Evolutionary conservation across 2,888 invertebrate genomes (phyloP).

Genomic region (Polylopha cassiicola): DNA sequence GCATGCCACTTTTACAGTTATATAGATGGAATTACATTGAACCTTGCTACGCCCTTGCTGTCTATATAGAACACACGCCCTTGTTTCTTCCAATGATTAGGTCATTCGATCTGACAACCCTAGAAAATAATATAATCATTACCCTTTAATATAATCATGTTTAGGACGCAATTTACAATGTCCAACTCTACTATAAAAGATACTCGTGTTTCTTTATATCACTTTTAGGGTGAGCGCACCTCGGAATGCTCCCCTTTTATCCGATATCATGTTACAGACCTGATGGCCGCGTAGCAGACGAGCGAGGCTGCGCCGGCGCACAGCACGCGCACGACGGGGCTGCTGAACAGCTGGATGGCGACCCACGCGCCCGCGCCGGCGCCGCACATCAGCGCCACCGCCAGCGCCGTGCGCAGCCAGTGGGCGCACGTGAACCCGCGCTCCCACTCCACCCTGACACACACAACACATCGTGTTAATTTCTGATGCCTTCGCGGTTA

Average conservation of each 20-base stretch:
- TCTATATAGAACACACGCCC: too few relatives aligned
- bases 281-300: slow-evolving; percentile 89
- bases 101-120: too few relatives aligned
- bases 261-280: slow-evolving; percentile 56
- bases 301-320: slow-evolving; percentile 89
- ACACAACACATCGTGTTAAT: background rate
- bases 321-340: slow-evolving; percentile 86
- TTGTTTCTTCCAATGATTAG: too few relatives aligned
- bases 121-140: too few relatives aligned
- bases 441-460: slow-evolving; percentile 85
- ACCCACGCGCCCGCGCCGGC: slow-evolving; percentile 88
- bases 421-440: slow-evolving; percentile 88
- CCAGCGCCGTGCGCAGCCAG: slow-evolving; percentile 89
- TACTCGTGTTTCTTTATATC: background rate
- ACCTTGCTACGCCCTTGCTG: too few relatives aligned
- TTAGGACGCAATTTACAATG: too few relatives aligned
- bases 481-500: background rate
- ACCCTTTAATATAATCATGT: too few relatives aligned
- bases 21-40: too few relatives aligned
- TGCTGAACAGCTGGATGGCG: slow-evolving; percentile 85
- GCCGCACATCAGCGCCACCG: slow-evolving; percentile 87
- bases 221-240: background rate
- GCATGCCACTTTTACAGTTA: too few relatives aligned
- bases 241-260: background rate
- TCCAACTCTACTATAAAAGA: too few relatives aligned